Evolutionary conservation across 2,888 invertebrate species (phyloP).

Genomic region (Augochlorella aurata): DNA sequence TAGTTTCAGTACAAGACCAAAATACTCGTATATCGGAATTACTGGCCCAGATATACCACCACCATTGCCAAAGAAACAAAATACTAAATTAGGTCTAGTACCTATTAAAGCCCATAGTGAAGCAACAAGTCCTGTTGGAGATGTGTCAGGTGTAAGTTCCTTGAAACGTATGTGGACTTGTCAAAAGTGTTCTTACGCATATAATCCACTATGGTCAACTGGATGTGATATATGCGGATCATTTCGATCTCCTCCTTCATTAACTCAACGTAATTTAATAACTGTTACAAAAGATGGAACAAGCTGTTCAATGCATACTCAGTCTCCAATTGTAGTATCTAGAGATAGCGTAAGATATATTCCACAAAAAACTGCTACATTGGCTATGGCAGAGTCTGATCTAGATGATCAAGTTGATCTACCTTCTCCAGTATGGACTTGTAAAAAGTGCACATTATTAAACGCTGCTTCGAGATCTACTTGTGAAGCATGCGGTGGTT

Average conservation of each 20-base stretch:
- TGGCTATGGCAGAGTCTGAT: slow-evolving; percentile 79
- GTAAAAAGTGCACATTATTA: slow-evolving; percentile 93
- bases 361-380: slow-evolving; percentile 79
- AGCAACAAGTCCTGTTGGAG: slow-evolving; percentile 76
- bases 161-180: slow-evolving; percentile 91
- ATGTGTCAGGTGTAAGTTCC: slow-evolving; percentile 72
- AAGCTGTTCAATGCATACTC: slow-evolving; percentile 75
- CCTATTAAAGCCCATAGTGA: slow-evolving; percentile 74
- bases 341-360: slow-evolving; percentile 80
- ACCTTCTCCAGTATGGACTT: slow-evolving; percentile 86
- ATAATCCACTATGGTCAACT: slow-evolving; percentile 91
- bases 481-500: slow-evolving; percentile 95
- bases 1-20: slow-evolving; percentile 78
- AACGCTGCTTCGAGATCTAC: slow-evolving; percentile 88
- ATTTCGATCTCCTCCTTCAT: slow-evolving; percentile 84
- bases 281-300: slow-evolving; percentile 86
- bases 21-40: slow-evolving; percentile 79
- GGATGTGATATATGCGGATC: slow-evolving; percentile 92
- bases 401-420: slow-evolving; percentile 86
- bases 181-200: slow-evolving; percentile 93
- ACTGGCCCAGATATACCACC: slow-evolving; percentile 80
- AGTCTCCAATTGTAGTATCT: slow-evolving; percentile 79
- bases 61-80: slow-evolving; percentile 80
- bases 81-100: slow-evolving; percentile 72
- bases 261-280: slow-evolving; percentile 87